Conservation (phyloP, 2,113 vertebrate species). For the Sula dactylatra region DNA sequence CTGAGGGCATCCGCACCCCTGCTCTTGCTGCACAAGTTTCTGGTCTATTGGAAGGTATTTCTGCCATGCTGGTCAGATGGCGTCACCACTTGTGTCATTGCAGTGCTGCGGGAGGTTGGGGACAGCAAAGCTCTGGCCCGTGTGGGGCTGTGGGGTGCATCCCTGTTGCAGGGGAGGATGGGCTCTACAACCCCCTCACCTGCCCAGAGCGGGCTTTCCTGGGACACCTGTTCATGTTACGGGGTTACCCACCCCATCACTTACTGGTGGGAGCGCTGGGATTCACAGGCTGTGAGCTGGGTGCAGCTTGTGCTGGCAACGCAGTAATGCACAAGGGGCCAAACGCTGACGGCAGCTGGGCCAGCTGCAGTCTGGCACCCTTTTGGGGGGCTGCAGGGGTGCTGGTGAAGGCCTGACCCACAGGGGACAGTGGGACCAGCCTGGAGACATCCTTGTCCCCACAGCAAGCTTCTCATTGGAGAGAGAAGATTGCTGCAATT, state of each 20-base stretch:
- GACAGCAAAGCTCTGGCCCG: background rate
- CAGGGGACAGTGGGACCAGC: background rate
- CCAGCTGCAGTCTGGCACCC: background rate
- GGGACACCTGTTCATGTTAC: fast-evolving
- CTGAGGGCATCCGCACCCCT: fast-evolving
- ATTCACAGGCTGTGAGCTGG: background rate
- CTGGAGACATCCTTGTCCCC: background rate
- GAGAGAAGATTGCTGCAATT: background rate
- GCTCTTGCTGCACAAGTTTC: background rate
- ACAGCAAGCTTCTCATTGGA: background rate
- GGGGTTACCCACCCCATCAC: too few species aligned
- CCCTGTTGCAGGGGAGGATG: background rate
- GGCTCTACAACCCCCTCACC: background rate
- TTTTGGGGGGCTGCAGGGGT: background rate
- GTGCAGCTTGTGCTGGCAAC: too few species aligned
- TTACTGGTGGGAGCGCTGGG: background rate
- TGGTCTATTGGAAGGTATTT: background rate
- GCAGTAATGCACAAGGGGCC: background rate
- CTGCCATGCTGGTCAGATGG: background rate
- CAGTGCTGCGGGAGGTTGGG: background rate
- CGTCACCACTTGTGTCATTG: fast-evolving
- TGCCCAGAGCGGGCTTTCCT: background rate
- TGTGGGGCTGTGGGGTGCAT: background rate
- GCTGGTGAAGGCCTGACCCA: background rate
- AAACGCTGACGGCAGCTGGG: background rate